Evolutionary conservation across 1,140 invertebrate species (phyloP), one percentile per base, ranked within the genome.

Genomic region (Drosophila malerkotliana): DNA sequence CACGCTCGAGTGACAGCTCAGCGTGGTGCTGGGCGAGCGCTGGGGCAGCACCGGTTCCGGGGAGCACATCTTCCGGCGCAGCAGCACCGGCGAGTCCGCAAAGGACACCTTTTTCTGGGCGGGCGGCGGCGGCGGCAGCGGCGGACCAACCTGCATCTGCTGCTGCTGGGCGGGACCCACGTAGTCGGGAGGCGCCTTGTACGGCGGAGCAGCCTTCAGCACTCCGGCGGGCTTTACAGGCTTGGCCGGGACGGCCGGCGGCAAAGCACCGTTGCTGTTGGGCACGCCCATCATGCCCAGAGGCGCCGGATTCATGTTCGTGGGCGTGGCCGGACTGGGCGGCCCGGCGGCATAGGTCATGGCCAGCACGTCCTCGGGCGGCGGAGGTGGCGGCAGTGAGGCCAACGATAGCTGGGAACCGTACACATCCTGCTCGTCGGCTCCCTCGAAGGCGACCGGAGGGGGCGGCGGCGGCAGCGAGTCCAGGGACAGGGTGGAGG

Each of bases 391-490:
- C 1, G 95, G 95, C 2, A 96, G 89, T 3, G 94, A 95, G 28
- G 93, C 93, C 8, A 95, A 76, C 45, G 94, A 95, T 24, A 96
- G 89, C 74, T 94, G 94, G 0, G 95, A 96, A 1, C 95, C 95
- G 12, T 93, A 94, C 0, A 96, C 92, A 69, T 96, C 94, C 2
- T 93, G 93, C 10, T 93, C 93, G 57, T 94, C 93, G 7, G 63
- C 9, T 0, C 92, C 82, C 1, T 93, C 93, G 6, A 94, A 77
- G 48, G 95, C 95, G 1, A 93, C 92, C 0, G 95, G 95, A 3
- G 95, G 95, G 1, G 96, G 96, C 2, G 96, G 96, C 10, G 96
- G 95, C 2, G 96, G 96, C 52, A 96, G 81, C 8, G 95, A 95
- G 55, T 96, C 95, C 39, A 96, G 88, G 14, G 95, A 96, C 1